Evolutionary conservation across 2,113 vertebrate species (phyloP).

Genomic region (Terrapene triunguis): DNA sequence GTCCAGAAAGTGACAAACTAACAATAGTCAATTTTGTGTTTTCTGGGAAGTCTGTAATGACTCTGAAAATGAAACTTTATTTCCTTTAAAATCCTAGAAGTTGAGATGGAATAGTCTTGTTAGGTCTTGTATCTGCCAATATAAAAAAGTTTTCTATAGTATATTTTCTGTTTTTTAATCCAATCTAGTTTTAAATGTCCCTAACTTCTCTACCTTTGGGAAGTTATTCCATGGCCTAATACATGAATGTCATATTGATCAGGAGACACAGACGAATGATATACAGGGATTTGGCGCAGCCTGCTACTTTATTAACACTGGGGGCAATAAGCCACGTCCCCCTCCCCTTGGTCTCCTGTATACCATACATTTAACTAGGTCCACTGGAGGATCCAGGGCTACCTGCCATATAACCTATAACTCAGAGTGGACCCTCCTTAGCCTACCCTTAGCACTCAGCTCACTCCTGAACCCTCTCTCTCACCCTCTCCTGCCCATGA

Average conservation of each 20-base stretch:
- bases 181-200: neutral
- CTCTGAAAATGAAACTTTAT: neutral
- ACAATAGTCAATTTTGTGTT: neutral
- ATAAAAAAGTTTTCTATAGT: neutral
- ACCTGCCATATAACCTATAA: neutral
- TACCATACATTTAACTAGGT: neutral
- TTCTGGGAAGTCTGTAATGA: neutral
- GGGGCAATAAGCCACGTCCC: neutral
- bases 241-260: neutral
- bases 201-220: neutral
- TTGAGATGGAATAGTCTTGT: neutral
- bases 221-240: too few relatives aligned
- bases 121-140: neutral
- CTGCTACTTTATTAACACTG: neutral
- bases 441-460: neutral
- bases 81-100: neutral
- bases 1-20: neutral
- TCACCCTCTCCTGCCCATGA: neutral
- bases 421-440: neutral
- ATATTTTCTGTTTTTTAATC: neutral
- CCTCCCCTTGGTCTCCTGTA: neutral
- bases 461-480: neutral
- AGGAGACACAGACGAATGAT: neutral
- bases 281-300: neutral
- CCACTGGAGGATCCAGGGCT: neutral